Evolutionary conservation across 2,888 invertebrate species (phyloP), one percentile per base, ranked within the genome.

Genomic region (Polia nebulosa): DNA sequence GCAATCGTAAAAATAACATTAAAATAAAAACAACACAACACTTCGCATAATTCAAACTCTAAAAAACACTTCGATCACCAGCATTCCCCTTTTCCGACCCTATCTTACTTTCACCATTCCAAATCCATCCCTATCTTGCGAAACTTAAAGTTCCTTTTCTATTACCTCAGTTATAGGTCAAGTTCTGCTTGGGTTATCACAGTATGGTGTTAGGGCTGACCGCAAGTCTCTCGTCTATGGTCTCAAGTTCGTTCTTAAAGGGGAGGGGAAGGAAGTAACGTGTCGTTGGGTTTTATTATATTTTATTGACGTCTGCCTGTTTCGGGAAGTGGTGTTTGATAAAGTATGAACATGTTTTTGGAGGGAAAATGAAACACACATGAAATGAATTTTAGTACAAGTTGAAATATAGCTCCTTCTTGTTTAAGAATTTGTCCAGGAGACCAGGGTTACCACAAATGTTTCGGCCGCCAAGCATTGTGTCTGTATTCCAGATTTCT

Each of bases 281-380:
- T 91, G 85, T 93, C 92, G 93, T 91, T 94, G 90, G 84, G 89
- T 90, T 90, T 88, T 85, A 89, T 89, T 90, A 90, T 90, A 90
- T 89, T 92, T 91, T 91, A 90, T 92, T 89, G 84, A 81, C 53
- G 75, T 69, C 78, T 55, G 47, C 55, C 64, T 81, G 81, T 80
- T 77, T 53, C 8, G 73, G 85, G 85, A 80, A 83, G 78, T 83
- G 80, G 76, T 75, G 73, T 80, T 65, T 75, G 69, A 77, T 73
- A 64, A 49, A 39, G 27, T 39, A 67, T 58, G 47, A 36, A 59
- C 47, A 22, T 41, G 32, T 36, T 51, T 41, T 64, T 47, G 39
- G 39, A 34, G 36, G 60, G 20, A 13, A 51, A 11, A 51, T 0
- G 13, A 22, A 5, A 22, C 8, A 45, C 11, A 45, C 34, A 34